Base-by-base conservation (phyloP, 2,888 invertebrate species). In the Epirrhoe alternata region DNA sequence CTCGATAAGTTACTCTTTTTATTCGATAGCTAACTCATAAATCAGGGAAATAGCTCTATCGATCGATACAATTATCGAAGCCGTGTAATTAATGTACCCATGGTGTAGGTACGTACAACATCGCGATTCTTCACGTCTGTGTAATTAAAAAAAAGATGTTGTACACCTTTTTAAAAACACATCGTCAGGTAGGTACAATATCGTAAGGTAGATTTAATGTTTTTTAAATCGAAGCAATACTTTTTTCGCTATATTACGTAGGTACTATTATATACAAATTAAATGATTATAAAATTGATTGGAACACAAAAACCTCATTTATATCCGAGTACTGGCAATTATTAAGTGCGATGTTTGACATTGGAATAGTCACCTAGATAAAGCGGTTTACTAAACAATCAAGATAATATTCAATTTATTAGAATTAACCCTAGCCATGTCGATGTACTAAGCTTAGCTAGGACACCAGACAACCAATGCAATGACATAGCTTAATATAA, bases 1-100 rank as follows among this genome's bases (percentile, higher is more conserved):
- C 69, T 74, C 67, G 61, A 79, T 78, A 74, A 74, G 70, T 72
- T 69, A 82, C 78, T 73, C 74, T 83, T 86, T 86, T 85, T 74
- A 74, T 71, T 71, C 57, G 64, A 55, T 47, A 51, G 59, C 61
- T 62, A 24, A 69, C 61, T 69, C 72, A 52, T 72, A 68, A 73
- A 74, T 69, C 67, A 56, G 31, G 49, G 54, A 51, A 67, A 61
- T 69, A 68, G 58, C 70, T 74, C 61, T 55, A 55, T 66, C 54
- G 42, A 55, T 66, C 54, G 42, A 54, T 63, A 65, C 51, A 60
- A 58, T 64, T 64, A 69, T 53, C 35, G 52, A 61, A 47, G 57
- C 45, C 50, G 24, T 51, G 54, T 31, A 50, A 61, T 38, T 52
- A 45, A 56, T 6, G 24, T 49, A 24, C n/a, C n/a, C n/a, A n/a